Evolutionary conservation across 2,888 invertebrate species (phyloP), one percentile per base, ranked within the genome.

Genomic region (Deilephila porcellus): DNA sequence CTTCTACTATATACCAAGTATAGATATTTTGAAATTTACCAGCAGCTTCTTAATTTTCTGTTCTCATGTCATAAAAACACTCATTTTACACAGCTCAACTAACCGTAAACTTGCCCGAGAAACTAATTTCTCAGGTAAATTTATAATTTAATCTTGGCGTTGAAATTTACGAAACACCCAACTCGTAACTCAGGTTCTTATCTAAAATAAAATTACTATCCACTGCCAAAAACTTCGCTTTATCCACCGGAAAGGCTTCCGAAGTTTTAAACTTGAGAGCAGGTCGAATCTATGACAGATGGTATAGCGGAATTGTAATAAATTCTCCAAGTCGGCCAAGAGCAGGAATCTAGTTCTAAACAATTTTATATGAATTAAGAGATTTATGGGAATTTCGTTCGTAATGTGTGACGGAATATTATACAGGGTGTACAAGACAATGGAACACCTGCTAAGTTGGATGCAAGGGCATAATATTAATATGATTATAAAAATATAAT

Each of bases 151-250:
- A 64, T 64, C 64, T 37, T 14, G 14, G 37, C 64, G 34, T 7
- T n/a, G 34, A n/a, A 6, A 20, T 20, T 52, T 52, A 52, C 25
- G 37, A 67, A 52, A 67, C 45, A 56, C 25, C 25, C 17, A 52
- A 25, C 25, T 29, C 37, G n/a, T 45, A 56, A 56, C 19, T 56
- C n/a, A 17, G 63, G 34, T 6, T 37, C 34, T 63, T 64, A 37
- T 45, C 45, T 52, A 17, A 17, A 67, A 67, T 67, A 52, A 52
- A 52, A 67, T 64, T 67, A 67, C 52, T 67, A 25, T 67, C 67
- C 4, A 19, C n/a, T 67, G 45, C 67, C 52, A 67, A 67, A 19
- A 67, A 67, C 67, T 67, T 67, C 5, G 64, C 45, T 67, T 20
- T 25, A 67, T 67, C 45, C 63, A n/a, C 19, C 20, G 64, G 37